A percentile compares a stretch with the other conserved stretches of the same genome.
These are phyloP conservation scores for Gymnopithys bicolor DNA, from an alignment of 2,797 vertebrate species.

Conservation along the genomic window DNA sequence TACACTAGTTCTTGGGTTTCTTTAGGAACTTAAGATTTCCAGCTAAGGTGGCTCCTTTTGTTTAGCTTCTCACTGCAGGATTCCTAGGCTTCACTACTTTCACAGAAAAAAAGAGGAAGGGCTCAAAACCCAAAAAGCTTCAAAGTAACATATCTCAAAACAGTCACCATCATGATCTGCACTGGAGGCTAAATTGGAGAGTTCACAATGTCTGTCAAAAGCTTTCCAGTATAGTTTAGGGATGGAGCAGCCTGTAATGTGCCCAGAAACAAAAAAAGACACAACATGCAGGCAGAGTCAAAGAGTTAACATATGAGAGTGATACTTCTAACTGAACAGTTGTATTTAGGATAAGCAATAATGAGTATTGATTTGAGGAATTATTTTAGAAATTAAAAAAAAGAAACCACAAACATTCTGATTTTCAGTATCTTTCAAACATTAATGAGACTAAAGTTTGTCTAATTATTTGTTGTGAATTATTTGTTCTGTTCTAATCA, in stretches of 20 bases:
- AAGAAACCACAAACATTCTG: background rate
- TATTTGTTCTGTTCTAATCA: conserved; percentile 37
- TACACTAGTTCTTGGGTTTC: background rate
- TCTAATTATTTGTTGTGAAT: background rate
- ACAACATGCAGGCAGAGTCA: background rate
- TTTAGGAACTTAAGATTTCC: background rate
- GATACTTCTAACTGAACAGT: background rate
- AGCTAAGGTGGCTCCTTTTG: background rate
- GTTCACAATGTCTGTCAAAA: background rate
- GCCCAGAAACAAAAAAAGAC: background rate
- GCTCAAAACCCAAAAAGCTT: background rate
- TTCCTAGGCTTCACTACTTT: background rate
- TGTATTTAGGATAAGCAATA: background rate
- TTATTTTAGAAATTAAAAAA: background rate
- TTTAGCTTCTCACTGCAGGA: background rate
- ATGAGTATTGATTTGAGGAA: background rate
- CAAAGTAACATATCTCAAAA: background rate
- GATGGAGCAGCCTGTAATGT: background rate
- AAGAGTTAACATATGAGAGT: background rate
- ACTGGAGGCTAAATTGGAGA: background rate
- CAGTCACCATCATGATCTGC: background rate
- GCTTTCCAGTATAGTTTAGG: background rate
- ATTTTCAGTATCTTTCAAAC: background rate
- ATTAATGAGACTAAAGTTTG: background rate
- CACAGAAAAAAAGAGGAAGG: background rate